A percentile compares a stretch with the other conserved stretches of the same genome.
phyloP scores from a whole-genome alignment of 2,797 vertebrate species.

The Acropternis orthonyx region DNA sequence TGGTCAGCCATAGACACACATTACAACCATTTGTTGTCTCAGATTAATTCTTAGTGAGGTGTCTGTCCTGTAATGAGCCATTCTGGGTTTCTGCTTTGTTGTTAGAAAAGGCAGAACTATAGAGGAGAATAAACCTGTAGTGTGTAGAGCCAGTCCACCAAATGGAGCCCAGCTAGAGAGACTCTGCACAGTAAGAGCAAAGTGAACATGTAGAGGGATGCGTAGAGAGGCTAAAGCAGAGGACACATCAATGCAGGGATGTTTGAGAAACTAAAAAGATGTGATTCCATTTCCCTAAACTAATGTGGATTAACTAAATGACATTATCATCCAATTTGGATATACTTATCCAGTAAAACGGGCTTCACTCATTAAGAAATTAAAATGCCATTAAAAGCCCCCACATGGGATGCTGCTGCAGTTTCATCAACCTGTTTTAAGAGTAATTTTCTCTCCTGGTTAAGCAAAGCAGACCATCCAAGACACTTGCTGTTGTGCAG shows the following conservation, averaged over 20 bases:
- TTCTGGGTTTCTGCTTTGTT: not conserved
- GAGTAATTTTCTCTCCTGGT: not conserved
- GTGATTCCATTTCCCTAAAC: conserved; percentile 27
- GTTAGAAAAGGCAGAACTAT: not conserved
- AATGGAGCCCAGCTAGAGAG: not conserved
- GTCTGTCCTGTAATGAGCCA: not conserved
- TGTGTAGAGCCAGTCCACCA: not conserved
- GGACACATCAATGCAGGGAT: not conserved
- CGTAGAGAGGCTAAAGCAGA: not conserved
- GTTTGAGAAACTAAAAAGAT: conserved; percentile 18
- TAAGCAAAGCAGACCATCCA: conserved; percentile 1
- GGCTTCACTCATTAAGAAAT: conserved; percentile 13
- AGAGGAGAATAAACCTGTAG: not conserved
- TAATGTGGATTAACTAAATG: not conserved
- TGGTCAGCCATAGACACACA: not conserved
- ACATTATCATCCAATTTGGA: conserved; percentile 24
- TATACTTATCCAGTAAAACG: conserved; percentile 18
- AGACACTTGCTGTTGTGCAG: not conserved
- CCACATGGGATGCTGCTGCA: not conserved
- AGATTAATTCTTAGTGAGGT: not conserved
- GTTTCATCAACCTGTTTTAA: not conserved
- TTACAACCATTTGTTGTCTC: not conserved
- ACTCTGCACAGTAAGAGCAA: not conserved
- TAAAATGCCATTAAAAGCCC: not conserved
- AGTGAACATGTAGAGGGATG: not conserved